Evolutionary conservation across 2,888 invertebrate genomes (phyloP).

Genomic region (Andrena marginata): DNA sequence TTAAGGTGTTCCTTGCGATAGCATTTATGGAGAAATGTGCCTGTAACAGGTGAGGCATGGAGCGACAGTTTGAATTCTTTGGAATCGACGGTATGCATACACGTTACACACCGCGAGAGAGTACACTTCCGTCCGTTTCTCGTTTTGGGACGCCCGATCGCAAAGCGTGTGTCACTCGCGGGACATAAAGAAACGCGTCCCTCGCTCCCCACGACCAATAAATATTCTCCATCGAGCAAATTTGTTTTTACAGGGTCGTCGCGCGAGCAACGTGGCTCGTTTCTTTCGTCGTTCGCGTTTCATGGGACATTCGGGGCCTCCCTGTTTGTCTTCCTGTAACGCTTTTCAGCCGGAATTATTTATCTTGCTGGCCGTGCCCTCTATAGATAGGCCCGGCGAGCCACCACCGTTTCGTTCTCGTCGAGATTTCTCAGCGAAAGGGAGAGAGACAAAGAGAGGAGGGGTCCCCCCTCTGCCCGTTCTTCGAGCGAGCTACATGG

Average conservation of each 20-base stretch:
- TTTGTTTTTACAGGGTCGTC: conserved; percentile 33
- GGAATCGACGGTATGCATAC: too few species aligned
- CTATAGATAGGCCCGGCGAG: conserved; percentile 58
- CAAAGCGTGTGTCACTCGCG: too few species aligned
- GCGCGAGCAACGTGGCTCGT: conserved; percentile 14
- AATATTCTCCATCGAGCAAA: conserved; percentile 45
- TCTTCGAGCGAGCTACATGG: conserved; percentile 37
- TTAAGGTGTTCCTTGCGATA: too few species aligned
- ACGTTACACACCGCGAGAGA: too few species aligned
- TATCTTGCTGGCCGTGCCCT: conserved; percentile 46
- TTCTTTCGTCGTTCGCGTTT: conserved; percentile 50
- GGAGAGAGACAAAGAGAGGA: neutral
- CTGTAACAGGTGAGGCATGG: too few species aligned
- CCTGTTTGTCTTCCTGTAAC: conserved; percentile 50
- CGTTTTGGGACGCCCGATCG: too few species aligned
- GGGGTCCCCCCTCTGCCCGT: conserved; percentile 16
- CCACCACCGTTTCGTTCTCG: conserved; percentile 34
- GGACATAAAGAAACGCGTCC: conserved; percentile 7
- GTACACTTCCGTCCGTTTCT: too few species aligned
- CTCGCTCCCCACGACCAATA: conserved; percentile 23
- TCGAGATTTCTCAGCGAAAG: conserved; percentile 50
- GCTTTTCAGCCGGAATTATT: conserved; percentile 55
- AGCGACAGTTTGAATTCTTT: too few species aligned
- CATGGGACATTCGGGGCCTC: conserved; percentile 21
- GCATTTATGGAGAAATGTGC: too few species aligned